These are phyloP conservation scores for Anas platyrhynchos DNA, from an alignment of 2,113 vertebrate genomes.

Conservation along the genomic window DNA sequence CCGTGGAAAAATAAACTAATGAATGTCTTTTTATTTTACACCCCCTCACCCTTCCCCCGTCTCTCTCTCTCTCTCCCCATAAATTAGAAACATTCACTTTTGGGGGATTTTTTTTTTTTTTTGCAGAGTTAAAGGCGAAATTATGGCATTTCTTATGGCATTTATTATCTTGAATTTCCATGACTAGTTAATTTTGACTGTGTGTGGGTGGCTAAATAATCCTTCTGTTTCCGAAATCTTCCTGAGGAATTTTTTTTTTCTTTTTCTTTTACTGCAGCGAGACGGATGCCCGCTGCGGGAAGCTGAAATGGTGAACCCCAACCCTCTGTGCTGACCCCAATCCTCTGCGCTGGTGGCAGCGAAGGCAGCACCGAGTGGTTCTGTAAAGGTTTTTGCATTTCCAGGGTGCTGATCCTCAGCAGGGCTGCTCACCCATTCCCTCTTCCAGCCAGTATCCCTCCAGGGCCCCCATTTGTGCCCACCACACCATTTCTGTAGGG, in stretches of 20 bases:
- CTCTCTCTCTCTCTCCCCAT: background rate
- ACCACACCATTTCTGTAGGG: accelerated
- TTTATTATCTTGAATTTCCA: slow-evolving; percentile 68
- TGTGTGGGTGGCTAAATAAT: slow-evolving; percentile 53
- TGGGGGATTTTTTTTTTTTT: background rate
- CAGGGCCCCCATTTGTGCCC: too few species aligned
- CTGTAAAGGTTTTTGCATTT: background rate
- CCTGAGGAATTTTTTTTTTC: slow-evolving; percentile 27
- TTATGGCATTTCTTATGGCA: background rate
- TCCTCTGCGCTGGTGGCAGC: background rate
- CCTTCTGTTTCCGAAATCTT: slow-evolving; percentile 41
- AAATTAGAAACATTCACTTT: slow-evolving; percentile 58
- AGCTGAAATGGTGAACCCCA: background rate
- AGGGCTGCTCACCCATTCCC: background rate
- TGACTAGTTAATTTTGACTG: slow-evolving; percentile 43
- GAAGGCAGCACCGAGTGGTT: accelerated
- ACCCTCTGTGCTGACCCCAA: too few species aligned
- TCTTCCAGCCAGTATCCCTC: background rate
- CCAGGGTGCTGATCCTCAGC: background rate
- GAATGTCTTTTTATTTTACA: background rate
- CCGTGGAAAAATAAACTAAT: slow-evolving; percentile 53
- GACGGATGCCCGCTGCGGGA: background rate
- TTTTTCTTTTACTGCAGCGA: background rate
- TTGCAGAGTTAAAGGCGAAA: slow-evolving; percentile 31
- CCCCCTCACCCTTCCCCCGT: background rate